Conservation (phyloP, 2,797 vertebrate genomes). For the Pachyuromys duprasi region DNA sequence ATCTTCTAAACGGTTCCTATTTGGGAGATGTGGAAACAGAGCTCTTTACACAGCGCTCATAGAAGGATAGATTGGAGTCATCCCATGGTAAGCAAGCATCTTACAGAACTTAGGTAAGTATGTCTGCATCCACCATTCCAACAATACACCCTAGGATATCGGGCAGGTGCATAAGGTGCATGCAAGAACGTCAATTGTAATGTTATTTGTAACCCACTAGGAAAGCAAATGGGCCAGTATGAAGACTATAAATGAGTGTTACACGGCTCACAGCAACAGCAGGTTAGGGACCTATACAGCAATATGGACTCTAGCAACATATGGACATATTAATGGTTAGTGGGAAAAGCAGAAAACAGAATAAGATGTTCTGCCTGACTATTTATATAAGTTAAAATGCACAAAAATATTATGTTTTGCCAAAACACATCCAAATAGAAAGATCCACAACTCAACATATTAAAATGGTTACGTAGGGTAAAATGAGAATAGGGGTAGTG, state of each 20-base stretch:
- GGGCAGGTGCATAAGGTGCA: not conserved
- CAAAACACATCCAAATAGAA: slow-evolving; percentile 35
- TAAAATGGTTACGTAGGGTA: not conserved
- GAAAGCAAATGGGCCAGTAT: not conserved
- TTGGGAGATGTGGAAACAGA: not conserved
- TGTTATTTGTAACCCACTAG: not conserved
- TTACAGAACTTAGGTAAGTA: slow-evolving; percentile 4
- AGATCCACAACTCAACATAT: not conserved
- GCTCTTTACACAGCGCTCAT: not conserved
- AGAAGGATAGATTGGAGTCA: not conserved
- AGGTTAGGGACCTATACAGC: not conserved
- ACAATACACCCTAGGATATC: not conserved
- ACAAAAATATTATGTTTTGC: not conserved
- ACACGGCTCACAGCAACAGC: not conserved
- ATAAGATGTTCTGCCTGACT: not conserved
- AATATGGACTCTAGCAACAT: not conserved
- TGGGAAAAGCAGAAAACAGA: not conserved
- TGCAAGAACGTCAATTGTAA: not conserved
- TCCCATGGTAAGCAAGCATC: not conserved
- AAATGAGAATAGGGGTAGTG: not conserved
- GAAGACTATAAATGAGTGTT: not conserved
- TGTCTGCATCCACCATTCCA: not conserved
- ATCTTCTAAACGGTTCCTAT: not conserved
- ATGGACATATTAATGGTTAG: not conserved
- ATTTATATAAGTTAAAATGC: not conserved